phyloP scores from a whole-genome alignment of 1,140 invertebrate genomes.

The Druon quercuslanigerum region DNA sequence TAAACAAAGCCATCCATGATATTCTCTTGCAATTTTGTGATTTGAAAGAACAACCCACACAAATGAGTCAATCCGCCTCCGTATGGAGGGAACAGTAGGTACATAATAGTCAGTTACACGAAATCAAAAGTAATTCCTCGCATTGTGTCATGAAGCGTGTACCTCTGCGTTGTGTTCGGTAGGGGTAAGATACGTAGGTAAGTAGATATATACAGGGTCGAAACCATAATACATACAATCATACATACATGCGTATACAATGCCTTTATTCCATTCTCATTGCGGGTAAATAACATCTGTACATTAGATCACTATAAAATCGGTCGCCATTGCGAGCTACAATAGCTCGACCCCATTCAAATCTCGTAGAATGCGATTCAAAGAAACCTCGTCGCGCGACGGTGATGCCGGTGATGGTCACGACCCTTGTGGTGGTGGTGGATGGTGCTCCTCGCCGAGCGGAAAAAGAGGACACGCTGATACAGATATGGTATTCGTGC shows the following conservation, averaged over 20 bases:
- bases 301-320: constrained; percentile 74
- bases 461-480: constrained; percentile 21
- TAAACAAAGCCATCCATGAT: no score
- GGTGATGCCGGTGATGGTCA: constrained; percentile 53
- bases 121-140: constrained; percentile 55
- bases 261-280: constrained; percentile 72
- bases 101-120: constrained; percentile 56
- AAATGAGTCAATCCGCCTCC: constrained; percentile 1
- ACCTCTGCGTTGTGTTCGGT: constrained; percentile 46
- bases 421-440: constrained; percentile 32
- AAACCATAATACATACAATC: constrained; percentile 59
- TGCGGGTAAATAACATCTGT: constrained; percentile 74
- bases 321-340: constrained; percentile 68
- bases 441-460: constrained; percentile 14
- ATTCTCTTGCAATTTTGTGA: background rate
- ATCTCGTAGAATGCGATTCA: constrained; percentile 70
- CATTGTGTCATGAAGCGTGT: constrained; percentile 50
- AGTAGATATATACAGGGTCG: constrained; percentile 63
- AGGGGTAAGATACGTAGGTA: constrained; percentile 51
- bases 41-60: background rate
- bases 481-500: constrained; percentile 12
- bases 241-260: constrained; percentile 57
- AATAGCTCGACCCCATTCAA: constrained; percentile 68
- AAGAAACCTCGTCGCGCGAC: constrained; percentile 67
- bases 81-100: background rate